Evolutionary conservation across 2,888 invertebrate genomes (phyloP).

Genomic region (Cryptus viduatorius): DNA sequence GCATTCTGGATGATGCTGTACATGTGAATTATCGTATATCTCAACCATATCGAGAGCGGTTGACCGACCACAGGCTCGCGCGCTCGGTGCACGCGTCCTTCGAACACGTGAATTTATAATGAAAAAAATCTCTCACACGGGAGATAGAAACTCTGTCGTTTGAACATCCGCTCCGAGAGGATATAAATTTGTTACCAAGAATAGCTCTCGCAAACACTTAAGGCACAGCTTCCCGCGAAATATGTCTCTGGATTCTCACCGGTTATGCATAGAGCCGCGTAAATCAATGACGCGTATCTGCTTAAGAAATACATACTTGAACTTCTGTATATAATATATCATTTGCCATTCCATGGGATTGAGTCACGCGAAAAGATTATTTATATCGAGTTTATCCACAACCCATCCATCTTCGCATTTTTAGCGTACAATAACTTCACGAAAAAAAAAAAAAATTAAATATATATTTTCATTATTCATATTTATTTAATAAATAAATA

Average conservation of each 20-base stretch:
- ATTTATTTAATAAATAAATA: too few species aligned
- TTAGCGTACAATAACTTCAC: constrained; percentile 6
- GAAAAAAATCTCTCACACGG: constrained; percentile 9
- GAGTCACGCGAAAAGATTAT: constrained; percentile 37
- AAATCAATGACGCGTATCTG: neutral
- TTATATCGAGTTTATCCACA: constrained; percentile 27
- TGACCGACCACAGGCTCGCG: constrained; percentile 58
- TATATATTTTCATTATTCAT: neutral
- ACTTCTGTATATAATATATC: neutral
- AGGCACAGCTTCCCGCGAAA: constrained; percentile 30
- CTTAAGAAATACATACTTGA: constrained; percentile 9
- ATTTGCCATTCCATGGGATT: constrained; percentile 35
- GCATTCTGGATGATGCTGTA: constrained; percentile 44
- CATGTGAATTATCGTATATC: constrained; percentile 10
- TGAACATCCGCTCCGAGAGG: constrained; percentile 4
- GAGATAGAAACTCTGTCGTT: constrained; percentile 31
- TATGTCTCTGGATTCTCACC: constrained; percentile 19
- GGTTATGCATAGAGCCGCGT: neutral
- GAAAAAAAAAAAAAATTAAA: neutral
- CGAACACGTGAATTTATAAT: constrained; percentile 48
- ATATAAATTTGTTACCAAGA: constrained; percentile 50
- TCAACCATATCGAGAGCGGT: constrained; percentile 51
- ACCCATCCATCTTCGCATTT: constrained; percentile 30
- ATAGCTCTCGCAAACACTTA: constrained; percentile 8
- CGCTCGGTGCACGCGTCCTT: constrained; percentile 61